Evolutionary conservation across 2,888 invertebrate genomes (phyloP).

Genomic region (Agrotis ipsilon): DNA sequence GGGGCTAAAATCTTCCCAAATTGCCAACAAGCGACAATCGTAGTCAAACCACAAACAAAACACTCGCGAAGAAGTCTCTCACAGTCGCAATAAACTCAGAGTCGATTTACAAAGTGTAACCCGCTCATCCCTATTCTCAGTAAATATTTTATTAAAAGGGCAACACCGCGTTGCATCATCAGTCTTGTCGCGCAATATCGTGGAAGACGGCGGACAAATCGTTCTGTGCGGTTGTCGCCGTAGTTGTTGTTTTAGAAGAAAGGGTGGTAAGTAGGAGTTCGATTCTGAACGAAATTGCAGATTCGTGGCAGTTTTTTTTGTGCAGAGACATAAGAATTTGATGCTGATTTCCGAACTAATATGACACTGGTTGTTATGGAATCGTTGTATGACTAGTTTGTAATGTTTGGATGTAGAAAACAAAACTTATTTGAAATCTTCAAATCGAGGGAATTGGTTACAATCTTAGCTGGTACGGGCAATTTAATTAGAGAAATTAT

Average conservation of each 20-base stretch:
- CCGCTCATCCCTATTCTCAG: constrained; percentile 62
- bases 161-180: constrained; percentile 74
- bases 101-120: constrained; percentile 58
- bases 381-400: too few species aligned
- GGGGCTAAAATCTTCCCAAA: constrained; percentile 1
- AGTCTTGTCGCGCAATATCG: constrained; percentile 84
- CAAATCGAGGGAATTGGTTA: background rate
- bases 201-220: constrained; percentile 82
- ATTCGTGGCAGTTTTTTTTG: background rate
- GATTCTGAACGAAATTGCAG: constrained; percentile 52
- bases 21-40: constrained; percentile 9
- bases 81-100: constrained; percentile 46
- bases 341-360: background rate
- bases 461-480: background rate
- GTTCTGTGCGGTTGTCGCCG: constrained; percentile 69
- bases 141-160: constrained; percentile 86
- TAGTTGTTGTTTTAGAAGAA: constrained; percentile 29
- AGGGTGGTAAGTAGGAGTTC: constrained; percentile 48
- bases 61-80: constrained; percentile 41
- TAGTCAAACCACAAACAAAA: constrained; percentile 37
- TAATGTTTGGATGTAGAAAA: background rate
- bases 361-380: background rate
- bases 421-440: background rate
- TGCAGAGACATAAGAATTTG: background rate
- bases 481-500: background rate